Evolutionary conservation across 1,140 invertebrate species (phyloP).

Genomic region (Oryctes rhinoceros): DNA sequence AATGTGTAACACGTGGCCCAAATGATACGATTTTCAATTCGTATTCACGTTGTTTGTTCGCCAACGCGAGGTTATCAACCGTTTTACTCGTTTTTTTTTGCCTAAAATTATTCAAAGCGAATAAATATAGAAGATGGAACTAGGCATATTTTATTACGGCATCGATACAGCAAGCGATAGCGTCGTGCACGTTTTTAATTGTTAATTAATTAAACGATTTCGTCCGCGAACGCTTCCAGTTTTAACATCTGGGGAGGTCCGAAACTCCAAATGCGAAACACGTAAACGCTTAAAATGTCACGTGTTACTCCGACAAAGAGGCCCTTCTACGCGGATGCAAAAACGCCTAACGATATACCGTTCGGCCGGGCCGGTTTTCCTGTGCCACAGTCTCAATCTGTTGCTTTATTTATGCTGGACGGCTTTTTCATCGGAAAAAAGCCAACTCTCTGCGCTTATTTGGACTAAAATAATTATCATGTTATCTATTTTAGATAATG

Average conservation of each 20-base stretch:
- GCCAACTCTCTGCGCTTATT: constrained; percentile 23
- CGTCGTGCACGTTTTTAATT: constrained; percentile 13
- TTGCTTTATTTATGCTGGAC: constrained; percentile 28
- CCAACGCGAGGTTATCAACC: too few species aligned
- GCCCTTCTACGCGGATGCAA: constrained; percentile 20
- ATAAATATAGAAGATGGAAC: too few species aligned
- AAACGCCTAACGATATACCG: constrained; percentile 33
- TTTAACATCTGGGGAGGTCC: constrained; percentile 33
- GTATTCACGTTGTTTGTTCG: too few species aligned
- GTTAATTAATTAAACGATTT: constrained; percentile 38
- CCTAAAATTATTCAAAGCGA: too few species aligned
- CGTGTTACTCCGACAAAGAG: constrained; percentile 35
- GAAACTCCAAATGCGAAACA: constrained; percentile 9
- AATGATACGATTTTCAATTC: too few species aligned
- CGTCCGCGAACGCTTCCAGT: constrained; percentile 10
- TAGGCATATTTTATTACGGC: background rate
- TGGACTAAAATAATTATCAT: constrained; percentile 32
- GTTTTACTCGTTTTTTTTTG: too few species aligned
- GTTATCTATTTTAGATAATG: constrained; percentile 36
- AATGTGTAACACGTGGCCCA: too few species aligned
- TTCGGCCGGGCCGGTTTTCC: constrained; percentile 23
- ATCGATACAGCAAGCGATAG: background rate
- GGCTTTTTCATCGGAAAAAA: constrained; percentile 25
- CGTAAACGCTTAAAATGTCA: constrained; percentile 37
- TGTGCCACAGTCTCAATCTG: constrained; percentile 23